phyloP scores from a whole-genome alignment of 2,888 invertebrate species.

The Amiota mariae region DNA sequence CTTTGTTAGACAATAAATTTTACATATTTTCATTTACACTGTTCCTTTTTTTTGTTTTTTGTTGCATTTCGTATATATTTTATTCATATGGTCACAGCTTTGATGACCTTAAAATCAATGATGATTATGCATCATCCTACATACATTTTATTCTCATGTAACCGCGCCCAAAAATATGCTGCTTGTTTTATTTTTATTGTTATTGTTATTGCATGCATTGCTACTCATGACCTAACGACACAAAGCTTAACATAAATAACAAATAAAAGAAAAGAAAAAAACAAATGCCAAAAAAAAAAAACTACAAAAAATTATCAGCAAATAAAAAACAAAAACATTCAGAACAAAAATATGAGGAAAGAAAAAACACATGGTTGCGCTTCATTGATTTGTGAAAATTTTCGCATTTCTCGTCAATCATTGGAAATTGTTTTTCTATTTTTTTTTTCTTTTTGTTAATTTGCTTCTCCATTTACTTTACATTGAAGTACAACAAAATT shows the following conservation, averaged over 20 bases:
- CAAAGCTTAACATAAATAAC: background rate
- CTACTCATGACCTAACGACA: background rate
- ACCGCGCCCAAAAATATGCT: conserved; percentile 12
- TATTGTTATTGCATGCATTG: background rate
- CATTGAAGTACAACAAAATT: no score
- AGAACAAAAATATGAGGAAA: conserved; percentile 1
- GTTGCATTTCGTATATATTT: no score
- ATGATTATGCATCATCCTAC: no score
- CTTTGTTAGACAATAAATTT: no score
- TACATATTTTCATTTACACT: no score
- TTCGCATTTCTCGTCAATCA: conserved; percentile 50
- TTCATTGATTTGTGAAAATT: conserved; percentile 53
- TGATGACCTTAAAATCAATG: no score
- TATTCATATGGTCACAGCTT: no score
- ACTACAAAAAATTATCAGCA: background rate
- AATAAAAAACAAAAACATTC: background rate
- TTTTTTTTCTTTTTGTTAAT: conserved; percentile 35
- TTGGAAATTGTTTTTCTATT: background rate
- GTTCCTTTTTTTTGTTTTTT: no score
- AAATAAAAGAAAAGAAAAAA: background rate
- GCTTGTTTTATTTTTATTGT: conserved; percentile 1
- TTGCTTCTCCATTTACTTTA: conserved; percentile 23
- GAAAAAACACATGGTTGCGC: conserved; percentile 43
- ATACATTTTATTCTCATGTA: no score
- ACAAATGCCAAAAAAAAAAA: background rate